phyloP scores from a whole-genome alignment of 2,113 vertebrate genomes.

The Phalacrocorax aristotelis region DNA sequence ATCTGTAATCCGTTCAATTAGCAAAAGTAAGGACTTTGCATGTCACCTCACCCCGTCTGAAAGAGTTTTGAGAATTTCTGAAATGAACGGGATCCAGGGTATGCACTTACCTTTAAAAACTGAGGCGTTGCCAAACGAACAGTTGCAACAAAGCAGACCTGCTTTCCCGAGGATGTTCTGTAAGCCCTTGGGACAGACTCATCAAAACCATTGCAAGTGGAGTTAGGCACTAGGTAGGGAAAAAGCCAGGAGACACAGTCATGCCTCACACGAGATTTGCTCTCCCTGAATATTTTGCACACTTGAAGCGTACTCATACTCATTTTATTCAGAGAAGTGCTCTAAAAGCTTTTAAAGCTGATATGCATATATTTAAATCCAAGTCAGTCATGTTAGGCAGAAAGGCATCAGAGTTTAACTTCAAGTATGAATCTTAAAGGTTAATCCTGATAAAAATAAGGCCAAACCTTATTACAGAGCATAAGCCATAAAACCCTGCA shows the following conservation, averaged over 20 bases:
- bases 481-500: background rate
- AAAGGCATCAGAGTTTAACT: slow-evolving; percentile 54
- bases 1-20: slow-evolving; percentile 54
- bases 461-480: slow-evolving; percentile 6
- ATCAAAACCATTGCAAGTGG: slow-evolving; percentile 79
- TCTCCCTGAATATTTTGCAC: slow-evolving; percentile 37
- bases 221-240: slow-evolving; percentile 72
- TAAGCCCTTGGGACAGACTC: slow-evolving; percentile 74
- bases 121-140: slow-evolving; percentile 83
- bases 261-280: background rate
- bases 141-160: slow-evolving; percentile 80
- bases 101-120: slow-evolving; percentile 77
- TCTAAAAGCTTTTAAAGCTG: slow-evolving; percentile 48
- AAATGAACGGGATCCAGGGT: background rate
- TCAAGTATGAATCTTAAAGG: slow-evolving; percentile 45
- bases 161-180: slow-evolving; percentile 69
- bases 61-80: background rate
- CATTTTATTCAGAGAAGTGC: slow-evolving; percentile 33
- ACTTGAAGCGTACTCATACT: background rate
- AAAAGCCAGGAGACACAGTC: background rate
- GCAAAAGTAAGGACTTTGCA: background rate
- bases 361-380: slow-evolving; percentile 47
- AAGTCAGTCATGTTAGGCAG: slow-evolving; percentile 40
- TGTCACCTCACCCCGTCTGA: background rate
- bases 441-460: slow-evolving; percentile 56